phyloP scores from a whole-genome alignment of 2,797 vertebrate species.

The Myiothlypis chrysogaster region DNA sequence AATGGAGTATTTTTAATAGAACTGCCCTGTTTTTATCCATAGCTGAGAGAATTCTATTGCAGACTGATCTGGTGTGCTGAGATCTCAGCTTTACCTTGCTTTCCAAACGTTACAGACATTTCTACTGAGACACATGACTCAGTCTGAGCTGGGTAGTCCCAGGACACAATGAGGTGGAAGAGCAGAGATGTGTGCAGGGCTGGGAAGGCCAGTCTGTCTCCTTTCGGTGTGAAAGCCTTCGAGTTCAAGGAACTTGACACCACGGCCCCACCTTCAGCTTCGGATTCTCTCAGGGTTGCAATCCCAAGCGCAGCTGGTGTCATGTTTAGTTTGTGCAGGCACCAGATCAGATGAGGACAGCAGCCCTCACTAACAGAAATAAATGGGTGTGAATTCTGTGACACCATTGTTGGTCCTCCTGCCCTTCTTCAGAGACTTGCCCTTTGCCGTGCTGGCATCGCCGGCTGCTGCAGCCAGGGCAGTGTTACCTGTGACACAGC shows the following conservation, averaged over 20 bases:
- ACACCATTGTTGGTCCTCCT: background rate
- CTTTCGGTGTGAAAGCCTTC: background rate
- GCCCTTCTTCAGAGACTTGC: background rate
- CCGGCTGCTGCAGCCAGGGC: background rate
- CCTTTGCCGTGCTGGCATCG: background rate
- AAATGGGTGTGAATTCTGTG: background rate
- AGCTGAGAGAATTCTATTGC: background rate
- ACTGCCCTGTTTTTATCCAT: background rate
- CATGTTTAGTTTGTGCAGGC: background rate
- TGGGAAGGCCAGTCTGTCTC: background rate
- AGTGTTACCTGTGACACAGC: background rate
- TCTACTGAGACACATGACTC: background rate
- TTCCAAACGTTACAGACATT: background rate
- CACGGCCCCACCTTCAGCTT: background rate
- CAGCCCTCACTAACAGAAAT: background rate
- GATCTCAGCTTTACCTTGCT: background rate
- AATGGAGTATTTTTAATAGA: background rate
- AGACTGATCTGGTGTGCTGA: background rate
- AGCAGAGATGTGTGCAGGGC: background rate
- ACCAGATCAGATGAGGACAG: background rate
- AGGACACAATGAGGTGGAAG: background rate
- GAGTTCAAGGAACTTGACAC: slow-evolving; percentile 9
- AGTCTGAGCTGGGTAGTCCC: background rate
- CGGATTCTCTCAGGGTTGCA: background rate
- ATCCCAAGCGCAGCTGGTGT: background rate